Evolutionary conservation across 1,140 invertebrate genomes (phyloP).

Genomic region (Mactra quadrangularis): DNA sequence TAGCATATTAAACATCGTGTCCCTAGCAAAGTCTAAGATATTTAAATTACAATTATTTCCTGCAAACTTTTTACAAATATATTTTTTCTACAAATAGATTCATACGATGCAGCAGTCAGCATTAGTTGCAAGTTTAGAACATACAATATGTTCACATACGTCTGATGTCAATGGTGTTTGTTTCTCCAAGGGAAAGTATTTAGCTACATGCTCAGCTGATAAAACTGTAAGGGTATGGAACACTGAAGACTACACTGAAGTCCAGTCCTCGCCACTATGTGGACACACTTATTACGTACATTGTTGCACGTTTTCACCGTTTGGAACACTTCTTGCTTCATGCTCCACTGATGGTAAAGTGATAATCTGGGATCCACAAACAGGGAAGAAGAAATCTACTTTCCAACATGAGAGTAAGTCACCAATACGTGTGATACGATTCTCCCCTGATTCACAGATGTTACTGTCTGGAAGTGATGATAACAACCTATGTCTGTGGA

Average conservation of each 20-base stretch:
- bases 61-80: too few species aligned
- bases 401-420: slow-evolving; percentile 88
- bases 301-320: slow-evolving; percentile 88
- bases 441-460: slow-evolving; percentile 88
- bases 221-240: slow-evolving; percentile 83
- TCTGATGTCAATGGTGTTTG: slow-evolving; percentile 87
- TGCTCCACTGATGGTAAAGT: slow-evolving; percentile 90
- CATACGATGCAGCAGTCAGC: slow-evolving; percentile 13
- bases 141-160: slow-evolving; percentile 83
- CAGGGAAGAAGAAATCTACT: slow-evolving; percentile 85
- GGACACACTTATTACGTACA: slow-evolving; percentile 84
- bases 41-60: too few species aligned
- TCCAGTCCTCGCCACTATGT: slow-evolving; percentile 80
- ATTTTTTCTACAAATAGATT: too few species aligned
- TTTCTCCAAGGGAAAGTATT: slow-evolving; percentile 74
- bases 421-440: slow-evolving; percentile 88
- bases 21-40: too few species aligned
- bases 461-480: slow-evolving; percentile 90
- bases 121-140: slow-evolving; percentile 72
- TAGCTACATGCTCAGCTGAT: slow-evolving; percentile 83
- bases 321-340: slow-evolving; percentile 88
- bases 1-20: too few species aligned
- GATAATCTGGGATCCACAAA: slow-evolving; percentile 89
- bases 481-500: slow-evolving; percentile 90
- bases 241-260: slow-evolving; percentile 77